Evolutionary conservation across 2,797 vertebrate species (phyloP).

Genomic region (Melanotaenia maccullochi): DNA sequence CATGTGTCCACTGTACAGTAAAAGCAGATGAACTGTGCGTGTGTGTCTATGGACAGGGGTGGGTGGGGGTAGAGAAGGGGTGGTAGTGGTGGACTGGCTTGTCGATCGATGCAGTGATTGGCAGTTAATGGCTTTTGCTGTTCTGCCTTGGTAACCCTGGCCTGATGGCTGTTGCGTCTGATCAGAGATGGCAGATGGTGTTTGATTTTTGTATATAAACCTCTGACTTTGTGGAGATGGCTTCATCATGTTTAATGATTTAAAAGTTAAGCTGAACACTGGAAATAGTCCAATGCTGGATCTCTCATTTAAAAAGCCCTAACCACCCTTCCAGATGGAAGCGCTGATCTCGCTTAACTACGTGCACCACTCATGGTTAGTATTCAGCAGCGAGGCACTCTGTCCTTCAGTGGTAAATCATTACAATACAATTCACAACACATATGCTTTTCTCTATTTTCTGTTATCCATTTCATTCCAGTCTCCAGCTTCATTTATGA

Average conservation of each 20-base stretch:
- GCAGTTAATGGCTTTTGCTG: conserved; percentile 90
- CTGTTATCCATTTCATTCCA: conserved; percentile 27
- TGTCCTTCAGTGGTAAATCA: conserved; percentile 38
- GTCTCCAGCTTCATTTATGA: conserved; percentile 20
- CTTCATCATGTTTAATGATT: conserved; percentile 86
- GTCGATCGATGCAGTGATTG: conserved; percentile 89
- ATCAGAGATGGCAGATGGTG: conserved; percentile 86
- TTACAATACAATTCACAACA: conserved; percentile 40
- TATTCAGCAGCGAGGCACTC: conserved; percentile 28
- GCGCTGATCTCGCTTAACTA: conserved; percentile 47
- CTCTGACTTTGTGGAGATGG: conserved; percentile 82
- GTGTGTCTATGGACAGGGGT: conserved; percentile 61
- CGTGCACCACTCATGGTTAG: conserved; percentile 36
- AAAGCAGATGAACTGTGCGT: conserved; percentile 52
- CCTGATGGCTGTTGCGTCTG: conserved; percentile 86
- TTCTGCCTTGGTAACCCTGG: conserved; percentile 87
- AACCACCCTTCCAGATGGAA: conserved; percentile 62
- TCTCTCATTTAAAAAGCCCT: conserved; percentile 62
- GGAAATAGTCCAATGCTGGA: conserved; percentile 70
- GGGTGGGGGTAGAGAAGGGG: conserved; percentile 49
- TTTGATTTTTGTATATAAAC: conserved; percentile 87
- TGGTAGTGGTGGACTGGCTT: conserved; percentile 77
- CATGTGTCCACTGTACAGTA: conserved; percentile 63
- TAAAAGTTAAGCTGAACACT: conserved; percentile 82
- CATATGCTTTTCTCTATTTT: conserved; percentile 36